Evolutionary conservation across 2,113 vertebrate genomes (phyloP).

Genomic region (Pygathrix nemaeus): DNA sequence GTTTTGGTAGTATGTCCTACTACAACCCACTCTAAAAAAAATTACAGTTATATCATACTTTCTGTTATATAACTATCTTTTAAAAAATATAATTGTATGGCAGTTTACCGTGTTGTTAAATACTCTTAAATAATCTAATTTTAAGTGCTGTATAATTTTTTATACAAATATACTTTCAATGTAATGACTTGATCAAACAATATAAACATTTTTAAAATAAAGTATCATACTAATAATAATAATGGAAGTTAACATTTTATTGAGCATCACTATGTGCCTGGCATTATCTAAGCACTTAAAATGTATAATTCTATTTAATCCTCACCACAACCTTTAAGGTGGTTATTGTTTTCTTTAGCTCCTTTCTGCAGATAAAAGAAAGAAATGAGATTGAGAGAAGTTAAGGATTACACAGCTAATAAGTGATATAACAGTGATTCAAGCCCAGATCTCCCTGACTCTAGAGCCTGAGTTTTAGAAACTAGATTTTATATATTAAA

Average conservation of each 20-base stretch:
- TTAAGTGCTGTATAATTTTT: neutral
- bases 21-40: neutral
- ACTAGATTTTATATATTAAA: neutral
- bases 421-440: neutral
- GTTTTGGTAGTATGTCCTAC: neutral
- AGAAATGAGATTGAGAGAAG: neutral
- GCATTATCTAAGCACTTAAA: neutral
- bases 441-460: neutral
- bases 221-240: neutral
- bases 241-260: neutral
- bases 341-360: neutral
- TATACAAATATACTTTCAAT: neutral
- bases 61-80: neutral
- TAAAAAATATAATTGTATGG: neutral
- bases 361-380: neutral
- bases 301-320: neutral
- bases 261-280: neutral
- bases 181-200: neutral
- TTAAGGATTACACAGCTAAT: neutral
- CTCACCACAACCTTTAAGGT: neutral
- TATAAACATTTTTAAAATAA: neutral
- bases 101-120: neutral
- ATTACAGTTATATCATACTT: neutral
- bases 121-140: neutral
- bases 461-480: slow-evolving; percentile 15